phyloP scores from a whole-genome alignment of 2,797 vertebrate genomes.

The Kryptolebias ocellatus region DNA sequence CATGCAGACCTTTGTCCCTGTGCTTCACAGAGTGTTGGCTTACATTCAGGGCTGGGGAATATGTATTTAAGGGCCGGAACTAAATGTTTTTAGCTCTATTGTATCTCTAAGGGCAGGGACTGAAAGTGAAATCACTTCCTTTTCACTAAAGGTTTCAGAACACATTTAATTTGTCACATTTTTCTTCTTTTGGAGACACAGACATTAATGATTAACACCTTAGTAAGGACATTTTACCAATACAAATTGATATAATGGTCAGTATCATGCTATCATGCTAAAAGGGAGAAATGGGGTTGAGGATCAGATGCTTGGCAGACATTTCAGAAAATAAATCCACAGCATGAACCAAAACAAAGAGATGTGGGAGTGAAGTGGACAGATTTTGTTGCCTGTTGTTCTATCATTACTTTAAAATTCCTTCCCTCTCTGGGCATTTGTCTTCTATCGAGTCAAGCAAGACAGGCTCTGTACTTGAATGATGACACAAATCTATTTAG shows the following conservation, averaged over 20 bases:
- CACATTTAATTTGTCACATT: background rate
- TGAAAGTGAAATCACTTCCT: conserved; percentile 10
- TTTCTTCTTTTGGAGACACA: background rate
- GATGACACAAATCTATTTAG: conserved; percentile 40
- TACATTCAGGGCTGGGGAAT: conserved; percentile 61
- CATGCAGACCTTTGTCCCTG: conserved; percentile 60
- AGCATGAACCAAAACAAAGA: conserved; percentile 8
- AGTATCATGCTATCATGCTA: conserved; percentile 39
- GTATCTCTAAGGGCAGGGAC: background rate
- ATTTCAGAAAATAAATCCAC: conserved; percentile 21
- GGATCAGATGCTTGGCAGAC: conserved; percentile 40
- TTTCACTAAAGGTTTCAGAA: conserved; percentile 3
- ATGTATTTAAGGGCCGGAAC: conserved; percentile 35
- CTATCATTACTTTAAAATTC: conserved; percentile 35
- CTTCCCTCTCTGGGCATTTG: conserved; percentile 15
- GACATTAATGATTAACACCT: conserved; percentile 11
- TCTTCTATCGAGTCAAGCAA: conserved; percentile 10
- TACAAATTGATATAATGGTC: conserved; percentile 13
- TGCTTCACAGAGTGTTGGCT: conserved; percentile 67
- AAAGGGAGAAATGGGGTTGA: conserved; percentile 22
- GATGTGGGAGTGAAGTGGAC: conserved; percentile 4
- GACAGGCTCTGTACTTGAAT: conserved; percentile 26
- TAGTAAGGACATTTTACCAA: background rate
- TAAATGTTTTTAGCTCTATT: conserved; percentile 18
- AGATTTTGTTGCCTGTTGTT: conserved; percentile 18